Evolutionary conservation across 2,888 invertebrate species (phyloP), one percentile per base, ranked within the genome.

Genomic region (Furcula furcula): DNA sequence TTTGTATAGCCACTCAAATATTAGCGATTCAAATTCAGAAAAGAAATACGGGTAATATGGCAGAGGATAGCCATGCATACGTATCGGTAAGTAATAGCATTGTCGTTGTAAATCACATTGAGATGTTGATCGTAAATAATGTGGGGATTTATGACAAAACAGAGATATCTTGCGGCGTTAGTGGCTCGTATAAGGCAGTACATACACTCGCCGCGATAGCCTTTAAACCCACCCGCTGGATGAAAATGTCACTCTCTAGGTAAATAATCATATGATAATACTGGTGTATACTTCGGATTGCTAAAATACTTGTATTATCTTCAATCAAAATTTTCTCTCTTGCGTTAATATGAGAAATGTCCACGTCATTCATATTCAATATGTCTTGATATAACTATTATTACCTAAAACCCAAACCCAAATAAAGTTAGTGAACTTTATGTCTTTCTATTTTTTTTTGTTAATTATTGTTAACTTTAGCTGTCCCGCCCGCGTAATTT

Each of bases 121-220:
- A 69, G 76, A 80, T 80, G 82, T 78, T 74, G 78, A 75, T 76
- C 76, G 71, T 83, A 78, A 82, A 83, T 81, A 82, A 74, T 68
- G 60, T 66, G 52, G 68, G 69, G 63, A 79, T 82, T 77, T 82
- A 84, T 81, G 76, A 78, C 77, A 73, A 75, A 76, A 78, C 65
- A 65, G 61, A 72, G 71, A 73, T 75, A 77, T 76, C 63, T 65
- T 36, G 48, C 53, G 51, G 63, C 59, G 62, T 61, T 59, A 62
- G 55, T 38, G 45, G 50, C 34, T 44, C 49, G 49, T 55, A 54
- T 53, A 55, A 47, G 35, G 33, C 36, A 47, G 46, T 46, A 49
- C 43, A 49, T 63, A 53, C 53, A 57, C 56, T 52, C 30, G 37
- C 45, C 46, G 42, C 58, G 65, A 71, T 76, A 75, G 65, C 76